Evolutionary conservation across 2,797 vertebrate species (phyloP).

Genomic region (Okamejei kenojei): DNA sequence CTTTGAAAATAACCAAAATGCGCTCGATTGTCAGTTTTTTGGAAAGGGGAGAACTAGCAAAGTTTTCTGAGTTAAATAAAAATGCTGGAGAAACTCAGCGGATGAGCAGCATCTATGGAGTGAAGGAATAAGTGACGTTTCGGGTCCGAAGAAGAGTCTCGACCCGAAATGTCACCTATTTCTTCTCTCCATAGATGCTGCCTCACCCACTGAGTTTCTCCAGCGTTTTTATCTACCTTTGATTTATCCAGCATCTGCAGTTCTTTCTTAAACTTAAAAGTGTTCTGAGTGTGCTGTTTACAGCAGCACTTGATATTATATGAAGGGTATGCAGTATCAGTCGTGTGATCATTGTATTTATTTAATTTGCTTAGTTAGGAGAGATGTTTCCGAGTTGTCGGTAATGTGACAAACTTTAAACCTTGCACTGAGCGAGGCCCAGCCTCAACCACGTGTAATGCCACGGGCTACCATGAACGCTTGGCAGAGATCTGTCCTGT

Average conservation of each 20-base stretch:
- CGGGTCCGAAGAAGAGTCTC: too few species aligned
- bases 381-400: neutral
- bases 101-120: too few species aligned
- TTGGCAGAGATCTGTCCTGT: conserved; percentile 12
- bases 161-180: too few species aligned
- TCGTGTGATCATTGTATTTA: neutral
- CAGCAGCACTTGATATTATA: neutral
- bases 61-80: neutral
- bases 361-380: neutral
- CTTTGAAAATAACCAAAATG: neutral
- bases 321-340: neutral
- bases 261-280: too few species aligned
- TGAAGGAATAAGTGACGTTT: too few species aligned
- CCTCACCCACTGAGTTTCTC: too few species aligned
- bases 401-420: neutral
- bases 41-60: neutral
- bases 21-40: neutral
- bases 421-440: neutral
- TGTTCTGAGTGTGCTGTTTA: neutral
- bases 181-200: too few species aligned
- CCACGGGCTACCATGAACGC: neutral
- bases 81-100: too few species aligned
- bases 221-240: too few species aligned
- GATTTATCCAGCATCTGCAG: too few species aligned
- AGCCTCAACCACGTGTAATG: neutral